Conservation (phyloP, 2,113 vertebrate genomes). For the Indri indri region DNA sequence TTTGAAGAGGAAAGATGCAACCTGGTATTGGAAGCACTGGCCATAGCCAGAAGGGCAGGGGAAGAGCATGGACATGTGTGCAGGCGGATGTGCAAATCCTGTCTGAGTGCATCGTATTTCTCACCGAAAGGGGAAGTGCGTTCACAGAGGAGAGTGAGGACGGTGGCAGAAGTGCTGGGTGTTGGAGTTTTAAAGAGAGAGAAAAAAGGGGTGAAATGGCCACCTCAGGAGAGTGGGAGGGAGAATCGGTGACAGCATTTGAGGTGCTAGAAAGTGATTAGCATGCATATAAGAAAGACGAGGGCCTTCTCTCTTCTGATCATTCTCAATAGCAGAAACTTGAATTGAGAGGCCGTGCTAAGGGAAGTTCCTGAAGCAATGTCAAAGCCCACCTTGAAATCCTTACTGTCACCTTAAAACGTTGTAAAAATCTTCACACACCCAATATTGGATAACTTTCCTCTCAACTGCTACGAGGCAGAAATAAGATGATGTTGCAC, state of each 20-base stretch:
- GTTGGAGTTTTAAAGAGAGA: not conserved
- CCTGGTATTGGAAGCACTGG: not conserved
- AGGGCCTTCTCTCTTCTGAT: not conserved
- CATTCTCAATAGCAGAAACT: not conserved
- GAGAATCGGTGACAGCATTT: too few relatives aligned
- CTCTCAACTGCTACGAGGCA: not conserved
- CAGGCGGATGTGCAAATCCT: not conserved
- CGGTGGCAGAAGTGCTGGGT: not conserved
- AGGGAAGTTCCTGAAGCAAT: not conserved
- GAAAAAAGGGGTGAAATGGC: not conserved
- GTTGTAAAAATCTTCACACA: not conserved
- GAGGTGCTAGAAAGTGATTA: not conserved
- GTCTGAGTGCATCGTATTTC: not conserved
- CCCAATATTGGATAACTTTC: not conserved
- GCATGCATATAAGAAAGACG: not conserved
- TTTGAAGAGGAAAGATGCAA: not conserved
- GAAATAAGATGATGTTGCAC: not conserved
- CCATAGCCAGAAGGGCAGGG: not conserved
- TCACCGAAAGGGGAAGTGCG: not conserved
- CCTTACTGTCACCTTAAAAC: not conserved
- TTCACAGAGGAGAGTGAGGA: not conserved
- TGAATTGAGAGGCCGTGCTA: not conserved
- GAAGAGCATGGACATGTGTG: not conserved
- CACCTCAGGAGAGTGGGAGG: not conserved
- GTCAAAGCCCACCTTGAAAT: not conserved